phyloP scores from a whole-genome alignment of 2,888 invertebrate genomes.

The Scaptomyza tumidula region DNA sequence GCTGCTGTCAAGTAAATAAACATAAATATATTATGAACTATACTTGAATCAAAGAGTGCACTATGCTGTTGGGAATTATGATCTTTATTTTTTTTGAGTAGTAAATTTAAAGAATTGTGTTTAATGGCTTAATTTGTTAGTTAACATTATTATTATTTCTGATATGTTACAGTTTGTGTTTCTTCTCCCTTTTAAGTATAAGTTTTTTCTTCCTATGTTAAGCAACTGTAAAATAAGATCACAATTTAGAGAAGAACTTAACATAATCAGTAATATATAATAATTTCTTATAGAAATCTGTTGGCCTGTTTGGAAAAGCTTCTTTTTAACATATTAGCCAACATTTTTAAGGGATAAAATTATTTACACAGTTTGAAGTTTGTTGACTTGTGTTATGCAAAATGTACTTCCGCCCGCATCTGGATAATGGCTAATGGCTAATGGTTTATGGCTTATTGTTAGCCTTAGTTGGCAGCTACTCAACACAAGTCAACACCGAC shows the following conservation, averaged over 20 bases:
- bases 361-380: conserved; percentile 4
- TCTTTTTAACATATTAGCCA: not conserved
- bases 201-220: not conserved
- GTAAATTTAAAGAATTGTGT: no score
- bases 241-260: not conserved
- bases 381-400: not conserved
- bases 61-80: not conserved
- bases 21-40: not conserved
- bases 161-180: no score
- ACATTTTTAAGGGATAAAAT: not conserved
- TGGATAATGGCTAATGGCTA: conserved; percentile 21
- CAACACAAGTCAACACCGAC: conserved; percentile 40
- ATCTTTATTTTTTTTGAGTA: not conserved
- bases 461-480: conserved; percentile 36
- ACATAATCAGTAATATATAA: not conserved
- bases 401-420: conserved; percentile 20
- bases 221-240: not conserved
- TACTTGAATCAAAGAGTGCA: not conserved
- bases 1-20: not conserved
- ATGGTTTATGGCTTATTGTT: conserved; percentile 15
- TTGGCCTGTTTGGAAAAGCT: no score
- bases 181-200: no score
- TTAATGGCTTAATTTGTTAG: no score
- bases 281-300: not conserved
- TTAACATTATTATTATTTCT: no score